Evolutionary conservation across 2,797 vertebrate species (phyloP), one percentile per base, ranked within the genome.

Genomic region (Champsocephalus esox): DNA sequence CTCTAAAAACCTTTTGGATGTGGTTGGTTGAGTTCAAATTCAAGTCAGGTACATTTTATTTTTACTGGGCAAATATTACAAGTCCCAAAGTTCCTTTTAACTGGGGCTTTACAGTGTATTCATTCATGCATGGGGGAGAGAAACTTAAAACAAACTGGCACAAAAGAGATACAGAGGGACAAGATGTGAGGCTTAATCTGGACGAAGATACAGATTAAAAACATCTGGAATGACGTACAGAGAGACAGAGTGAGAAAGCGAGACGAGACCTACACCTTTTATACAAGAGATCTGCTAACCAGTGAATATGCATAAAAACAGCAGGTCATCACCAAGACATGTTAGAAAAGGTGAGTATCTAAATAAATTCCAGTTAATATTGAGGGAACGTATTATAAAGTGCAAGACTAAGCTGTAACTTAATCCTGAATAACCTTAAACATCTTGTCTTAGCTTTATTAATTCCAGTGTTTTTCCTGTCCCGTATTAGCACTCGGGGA

Each of bases 381-480:
- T 38, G 34, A 38, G 8, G 34, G 8, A 38, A 38, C 34, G 34
- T 28, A 28, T 28, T 28, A 28, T 28, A 28, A 28, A 5, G 28
- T 38, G 7, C 34, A 38, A 38, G 8, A 9, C 34, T 9, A 28
- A 28, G 6, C 5, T 1, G 6, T 12, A 46, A 28, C 12, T 43
- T 44, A 45, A 54, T 65, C 17, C 38, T 34, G 16, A 63, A 16
- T n/a, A 28, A 72, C 41, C 64, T 45, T 13, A 2, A 55, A 51
- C 38, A 48, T 56, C 63, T 9, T 43, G 3, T 52, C 3, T 24
- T 13, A 3, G 12, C 63, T 76, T 66, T 19, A 59, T 61, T 67
- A 34, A 46, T 19, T 70, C 43, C 19, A 34, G 10, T 73, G 41
- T 34, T 69, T 73, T 77, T 34, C 34, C 59, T 61, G 0, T 12